Conservation (phyloP, 2,888 invertebrate genomes). For the Agrenia bidenticulata region DNA sequence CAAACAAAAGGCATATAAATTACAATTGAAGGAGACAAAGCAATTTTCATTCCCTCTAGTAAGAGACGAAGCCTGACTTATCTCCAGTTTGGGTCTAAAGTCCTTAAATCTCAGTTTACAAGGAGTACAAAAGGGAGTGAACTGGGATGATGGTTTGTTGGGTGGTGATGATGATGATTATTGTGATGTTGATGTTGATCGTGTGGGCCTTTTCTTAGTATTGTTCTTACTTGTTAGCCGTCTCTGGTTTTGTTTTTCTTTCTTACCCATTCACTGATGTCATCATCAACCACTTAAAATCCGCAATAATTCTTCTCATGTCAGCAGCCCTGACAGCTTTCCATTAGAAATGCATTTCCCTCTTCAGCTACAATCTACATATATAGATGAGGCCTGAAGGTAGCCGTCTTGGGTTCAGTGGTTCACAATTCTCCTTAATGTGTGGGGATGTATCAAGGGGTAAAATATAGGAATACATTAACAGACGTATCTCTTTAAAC, state of each 20-base stretch:
- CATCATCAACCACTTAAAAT: constrained; percentile 27
- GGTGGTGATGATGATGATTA: constrained; percentile 1
- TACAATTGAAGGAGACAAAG: constrained; percentile 16
- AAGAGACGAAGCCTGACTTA: constrained; percentile 4
- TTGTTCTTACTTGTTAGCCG: background rate
- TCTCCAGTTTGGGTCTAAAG: constrained; percentile 2
- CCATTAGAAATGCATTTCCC: constrained; percentile 23
- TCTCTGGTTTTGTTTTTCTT: constrained; percentile 17
- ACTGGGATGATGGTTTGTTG: background rate
- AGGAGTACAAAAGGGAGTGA: constrained; percentile 5
- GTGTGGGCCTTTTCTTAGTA: constrained; percentile 1
- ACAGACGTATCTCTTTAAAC: constrained; percentile 14
- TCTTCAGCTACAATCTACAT: no score
- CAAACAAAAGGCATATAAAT: constrained; percentile 12
- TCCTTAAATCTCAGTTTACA: constrained; percentile 6
- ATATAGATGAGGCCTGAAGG: no score
- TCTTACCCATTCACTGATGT: constrained; percentile 13
- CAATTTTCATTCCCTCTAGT: background rate
- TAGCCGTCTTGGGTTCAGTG: no score
- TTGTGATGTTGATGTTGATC: constrained; percentile 1
- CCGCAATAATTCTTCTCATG: constrained; percentile 24
- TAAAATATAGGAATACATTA: constrained; percentile 12
- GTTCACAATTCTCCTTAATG: background rate
- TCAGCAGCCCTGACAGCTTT: constrained; percentile 21
- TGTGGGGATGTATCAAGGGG: background rate